Conservation (phyloP, 2,797 vertebrate species). For the Dallia pectoralis region DNA sequence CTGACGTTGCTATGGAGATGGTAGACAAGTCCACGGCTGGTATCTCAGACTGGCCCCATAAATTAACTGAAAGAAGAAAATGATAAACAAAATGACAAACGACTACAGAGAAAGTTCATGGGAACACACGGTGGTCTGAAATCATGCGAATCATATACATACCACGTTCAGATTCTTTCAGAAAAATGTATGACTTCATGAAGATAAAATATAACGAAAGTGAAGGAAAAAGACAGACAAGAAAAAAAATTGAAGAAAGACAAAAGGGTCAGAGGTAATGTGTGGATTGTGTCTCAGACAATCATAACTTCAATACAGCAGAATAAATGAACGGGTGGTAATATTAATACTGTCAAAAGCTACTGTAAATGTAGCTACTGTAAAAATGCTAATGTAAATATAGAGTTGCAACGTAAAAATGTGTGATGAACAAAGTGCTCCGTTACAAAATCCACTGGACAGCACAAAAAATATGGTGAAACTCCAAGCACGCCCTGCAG, state of each 20-base stretch:
- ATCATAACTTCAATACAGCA: not conserved
- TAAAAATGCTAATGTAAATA: not conserved
- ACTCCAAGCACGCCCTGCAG: not conserved
- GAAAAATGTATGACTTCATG: not conserved
- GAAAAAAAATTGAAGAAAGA: not conserved
- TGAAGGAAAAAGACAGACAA: slow-evolving; percentile 8
- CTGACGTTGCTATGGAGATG: slow-evolving; percentile 70
- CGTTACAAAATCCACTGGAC: too few relatives aligned
- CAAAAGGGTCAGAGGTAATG: not conserved
- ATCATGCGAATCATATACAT: slow-evolving; percentile 9
- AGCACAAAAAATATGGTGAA: not conserved
- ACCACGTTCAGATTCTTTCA: slow-evolving; percentile 11
- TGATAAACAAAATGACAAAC: slow-evolving; percentile 49
- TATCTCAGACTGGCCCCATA: slow-evolving; percentile 64
- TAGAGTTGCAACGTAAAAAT: not conserved
- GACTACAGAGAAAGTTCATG: slow-evolving; percentile 50
- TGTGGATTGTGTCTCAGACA: not conserved
- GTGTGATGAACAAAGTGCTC: not conserved
- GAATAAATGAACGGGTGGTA: not conserved
- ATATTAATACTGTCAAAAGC: not conserved
- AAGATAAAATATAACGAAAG: slow-evolving; percentile 1
- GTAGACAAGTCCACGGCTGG: slow-evolving; percentile 73
- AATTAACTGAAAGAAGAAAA: slow-evolving; percentile 79
- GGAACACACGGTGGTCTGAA: slow-evolving; percentile 33
- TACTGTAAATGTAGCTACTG: not conserved